Percentiles rank a stretch among this genome's conserved stretches.
Conservation (phyloP, 2,888 invertebrate genomes). For the Chrysolina haemoptera region DNA sequence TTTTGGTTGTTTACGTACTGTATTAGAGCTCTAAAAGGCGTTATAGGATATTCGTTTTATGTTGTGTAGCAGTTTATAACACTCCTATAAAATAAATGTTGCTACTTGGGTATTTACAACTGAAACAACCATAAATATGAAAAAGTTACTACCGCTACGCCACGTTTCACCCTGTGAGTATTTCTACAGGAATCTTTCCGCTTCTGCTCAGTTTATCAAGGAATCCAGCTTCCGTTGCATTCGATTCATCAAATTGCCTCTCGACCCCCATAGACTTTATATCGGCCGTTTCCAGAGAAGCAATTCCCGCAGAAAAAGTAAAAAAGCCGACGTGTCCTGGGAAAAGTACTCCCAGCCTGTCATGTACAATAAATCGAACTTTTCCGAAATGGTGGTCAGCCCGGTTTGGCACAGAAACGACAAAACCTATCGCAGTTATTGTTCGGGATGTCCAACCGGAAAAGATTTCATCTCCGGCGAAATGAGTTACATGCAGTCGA, state of each 20-base stretch:
- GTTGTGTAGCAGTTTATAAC: too few species aligned
- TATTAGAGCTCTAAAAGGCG: too few species aligned
- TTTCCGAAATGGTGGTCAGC: constrained; percentile 15
- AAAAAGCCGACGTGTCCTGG: constrained; percentile 20
- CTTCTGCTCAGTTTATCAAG: neutral
- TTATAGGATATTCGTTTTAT: too few species aligned
- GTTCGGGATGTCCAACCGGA: constrained; percentile 22
- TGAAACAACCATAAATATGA: too few species aligned
- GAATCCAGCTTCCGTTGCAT: neutral
- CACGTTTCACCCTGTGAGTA: too few species aligned
- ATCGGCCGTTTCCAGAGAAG: constrained; percentile 1
- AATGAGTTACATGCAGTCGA: constrained; percentile 14
- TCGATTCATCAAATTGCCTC: constrained; percentile 13
- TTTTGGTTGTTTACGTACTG: too few species aligned
- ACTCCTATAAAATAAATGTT: too few species aligned
- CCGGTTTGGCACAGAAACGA: constrained; percentile 31
- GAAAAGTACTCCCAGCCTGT: constrained; percentile 34
- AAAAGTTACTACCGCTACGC: too few species aligned
- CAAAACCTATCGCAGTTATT: constrained; percentile 33
- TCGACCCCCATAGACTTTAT: constrained; percentile 8
- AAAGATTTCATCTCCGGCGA: constrained; percentile 25
- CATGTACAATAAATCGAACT: constrained; percentile 42
- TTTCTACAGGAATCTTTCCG: neutral
- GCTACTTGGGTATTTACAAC: too few species aligned
- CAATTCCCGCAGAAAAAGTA: constrained; percentile 22